phyloP scores from a whole-genome alignment of 1,140 invertebrate genomes.

The Drosophila grimshawi region DNA sequence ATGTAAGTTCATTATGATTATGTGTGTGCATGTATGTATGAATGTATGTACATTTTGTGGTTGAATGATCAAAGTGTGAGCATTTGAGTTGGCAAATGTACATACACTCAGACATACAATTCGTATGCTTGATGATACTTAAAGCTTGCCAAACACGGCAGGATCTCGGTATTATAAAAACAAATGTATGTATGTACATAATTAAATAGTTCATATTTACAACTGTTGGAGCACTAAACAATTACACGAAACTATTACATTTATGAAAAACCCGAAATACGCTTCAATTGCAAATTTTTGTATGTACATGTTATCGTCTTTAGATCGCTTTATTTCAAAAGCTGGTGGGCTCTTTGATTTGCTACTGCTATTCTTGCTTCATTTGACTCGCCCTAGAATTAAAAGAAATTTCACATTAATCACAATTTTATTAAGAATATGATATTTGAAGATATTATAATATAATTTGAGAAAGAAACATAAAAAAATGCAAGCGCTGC shows the following conservation, averaged over 20 bases:
- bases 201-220: conserved; percentile 11
- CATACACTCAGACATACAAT: background rate
- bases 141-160: conserved; percentile 10
- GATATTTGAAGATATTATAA: too few relatives aligned
- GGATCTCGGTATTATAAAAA: conserved; percentile 17
- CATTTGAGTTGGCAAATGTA: background rate
- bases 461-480: too few relatives aligned
- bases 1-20: background rate
- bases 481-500: too few relatives aligned
- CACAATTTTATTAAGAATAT: conserved; percentile 7
- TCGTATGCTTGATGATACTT: background rate
- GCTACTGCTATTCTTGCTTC: conserved; percentile 93
- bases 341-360: conserved; percentile 93
- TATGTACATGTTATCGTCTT: conserved; percentile 35
- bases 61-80: conserved; percentile 1
- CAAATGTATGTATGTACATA: conserved; percentile 3
- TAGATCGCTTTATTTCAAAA: conserved; percentile 88
- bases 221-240: conserved; percentile 60
- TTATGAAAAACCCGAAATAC: conserved; percentile 12
- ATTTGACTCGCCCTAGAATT: conserved; percentile 88
- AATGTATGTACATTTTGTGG: conserved; percentile 1
- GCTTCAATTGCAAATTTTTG: conserved; percentile 8
- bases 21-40: conserved; percentile 10
- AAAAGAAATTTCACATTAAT: background rate
- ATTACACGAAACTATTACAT: conserved; percentile 35